A percentile compares a stretch with the other conserved stretches of the same genome.
Evolutionary conservation across 2,888 invertebrate species (phyloP).

Genomic region (Diploptera punctata): DNA sequence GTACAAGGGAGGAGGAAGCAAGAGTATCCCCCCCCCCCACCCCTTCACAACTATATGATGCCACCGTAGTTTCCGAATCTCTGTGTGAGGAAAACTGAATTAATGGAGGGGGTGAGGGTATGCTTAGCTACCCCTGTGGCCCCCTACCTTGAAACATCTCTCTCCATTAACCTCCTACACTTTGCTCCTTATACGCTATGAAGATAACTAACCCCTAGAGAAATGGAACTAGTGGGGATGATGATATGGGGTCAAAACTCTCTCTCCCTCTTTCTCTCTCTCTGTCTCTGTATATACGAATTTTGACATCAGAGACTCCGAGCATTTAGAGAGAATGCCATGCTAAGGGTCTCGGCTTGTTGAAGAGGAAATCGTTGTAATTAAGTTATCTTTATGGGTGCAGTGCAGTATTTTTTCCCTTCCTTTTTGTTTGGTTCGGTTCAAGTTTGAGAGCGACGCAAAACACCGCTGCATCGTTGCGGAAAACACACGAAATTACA

Average conservation of each 20-base stretch:
- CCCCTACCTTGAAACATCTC: slow-evolving; percentile 24
- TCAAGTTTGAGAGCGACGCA: background rate
- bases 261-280: background rate
- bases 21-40: background rate
- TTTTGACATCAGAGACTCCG: slow-evolving; percentile 4
- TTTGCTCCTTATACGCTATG: slow-evolving; percentile 23
- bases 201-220: slow-evolving; percentile 25
- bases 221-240: slow-evolving; percentile 2
- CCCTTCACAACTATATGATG: background rate
- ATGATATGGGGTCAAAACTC: slow-evolving; percentile 15
- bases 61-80: slow-evolving; percentile 30
- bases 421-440: background rate
- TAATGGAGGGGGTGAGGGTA: slow-evolving; percentile 19
- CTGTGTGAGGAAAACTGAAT: slow-evolving; percentile 34
- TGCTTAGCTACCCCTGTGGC: slow-evolving; percentile 19
- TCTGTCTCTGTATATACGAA: background rate
- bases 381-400: background rate
- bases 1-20: background rate
- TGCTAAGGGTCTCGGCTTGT: background rate
- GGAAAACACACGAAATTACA: no score
- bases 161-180: slow-evolving; percentile 29
- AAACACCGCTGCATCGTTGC: no score
- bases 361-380: background rate
- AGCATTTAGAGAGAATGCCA: slow-evolving; percentile 16
- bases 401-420: background rate